Conservation (phyloP, 2,888 invertebrate genomes). For the Parelbella ahira region DNA sequence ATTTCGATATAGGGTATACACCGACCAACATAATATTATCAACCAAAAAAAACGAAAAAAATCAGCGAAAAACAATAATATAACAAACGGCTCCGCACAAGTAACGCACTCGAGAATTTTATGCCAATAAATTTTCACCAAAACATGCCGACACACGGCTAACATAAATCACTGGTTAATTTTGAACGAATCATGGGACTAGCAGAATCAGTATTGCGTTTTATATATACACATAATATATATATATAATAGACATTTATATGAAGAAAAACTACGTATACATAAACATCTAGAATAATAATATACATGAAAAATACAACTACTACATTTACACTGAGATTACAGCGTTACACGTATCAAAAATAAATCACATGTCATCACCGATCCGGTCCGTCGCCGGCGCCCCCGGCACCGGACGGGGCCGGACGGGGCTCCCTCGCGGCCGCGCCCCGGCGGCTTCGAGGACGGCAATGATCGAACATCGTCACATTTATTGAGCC, state of each 20-base stretch:
- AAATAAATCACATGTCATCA: constrained; percentile 57
- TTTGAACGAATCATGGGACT: constrained; percentile 66
- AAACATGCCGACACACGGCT: constrained; percentile 38
- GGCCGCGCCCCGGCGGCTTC: constrained; percentile 34
- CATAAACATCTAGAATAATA: constrained; percentile 55
- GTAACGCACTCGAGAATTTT: constrained; percentile 32
- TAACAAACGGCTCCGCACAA: constrained; percentile 47
- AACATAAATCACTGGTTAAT: constrained; percentile 54
- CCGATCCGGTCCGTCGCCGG: constrained; percentile 30
- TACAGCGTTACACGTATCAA: constrained; percentile 62
- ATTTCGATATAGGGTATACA: constrained; percentile 73
- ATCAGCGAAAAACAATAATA: constrained; percentile 51
- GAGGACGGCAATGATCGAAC: constrained; percentile 42
- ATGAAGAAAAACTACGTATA: constrained; percentile 54
- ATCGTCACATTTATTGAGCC: constrained; percentile 55
- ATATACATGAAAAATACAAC: constrained; percentile 57
- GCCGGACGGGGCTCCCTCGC: too few species aligned
- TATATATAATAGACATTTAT: constrained; percentile 58
- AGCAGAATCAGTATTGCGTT: constrained; percentile 67
- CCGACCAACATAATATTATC: constrained; percentile 72
- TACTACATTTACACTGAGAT: constrained; percentile 60
- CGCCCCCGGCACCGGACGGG: too few species aligned
- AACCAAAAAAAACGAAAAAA: constrained; percentile 63
- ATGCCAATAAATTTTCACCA: constrained; percentile 27
- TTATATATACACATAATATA: constrained; percentile 39